Evolutionary conservation across 2,113 vertebrate genomes (phyloP).

Genomic region (Caranx melampygus): DNA sequence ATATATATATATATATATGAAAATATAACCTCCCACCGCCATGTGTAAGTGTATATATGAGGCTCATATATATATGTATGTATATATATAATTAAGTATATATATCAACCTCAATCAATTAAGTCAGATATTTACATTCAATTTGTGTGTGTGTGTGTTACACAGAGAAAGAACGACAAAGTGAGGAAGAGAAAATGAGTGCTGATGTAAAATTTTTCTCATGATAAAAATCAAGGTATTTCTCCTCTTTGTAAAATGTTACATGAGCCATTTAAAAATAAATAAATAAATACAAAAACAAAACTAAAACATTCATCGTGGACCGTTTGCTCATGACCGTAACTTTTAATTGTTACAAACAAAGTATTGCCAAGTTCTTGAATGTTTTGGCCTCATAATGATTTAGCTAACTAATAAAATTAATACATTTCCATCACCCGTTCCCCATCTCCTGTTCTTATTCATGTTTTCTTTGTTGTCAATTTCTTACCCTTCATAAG

Average conservation of each 20-base stretch:
- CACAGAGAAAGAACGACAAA: slow-evolving; percentile 57
- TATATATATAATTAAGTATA: slow-evolving; percentile 31
- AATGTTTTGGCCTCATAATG: slow-evolving; percentile 60
- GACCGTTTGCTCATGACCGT: slow-evolving; percentile 34
- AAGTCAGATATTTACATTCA: slow-evolving; percentile 88
- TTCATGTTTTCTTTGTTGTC: slow-evolving; percentile 33
- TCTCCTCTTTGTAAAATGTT: slow-evolving; percentile 40
- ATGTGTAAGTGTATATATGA: slow-evolving; percentile 74
- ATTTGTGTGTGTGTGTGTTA: slow-evolving; percentile 67
- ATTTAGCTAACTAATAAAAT: slow-evolving; percentile 28
- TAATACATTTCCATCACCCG: slow-evolving; percentile 25
- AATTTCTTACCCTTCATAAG: slow-evolving; percentile 75
- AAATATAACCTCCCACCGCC: slow-evolving; percentile 76
- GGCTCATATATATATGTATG: slow-evolving; percentile 58
- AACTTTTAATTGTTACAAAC: slow-evolving; percentile 58
- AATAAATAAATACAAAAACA: neutral
- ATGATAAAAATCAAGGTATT: slow-evolving; percentile 30
- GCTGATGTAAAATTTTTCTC: slow-evolving; percentile 28
- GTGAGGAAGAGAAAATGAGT: slow-evolving; percentile 48
- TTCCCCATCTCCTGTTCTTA: slow-evolving; percentile 7
- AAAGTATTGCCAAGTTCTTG: slow-evolving; percentile 68
- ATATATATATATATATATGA: slow-evolving; percentile 75
- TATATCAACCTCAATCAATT: slow-evolving; percentile 79
- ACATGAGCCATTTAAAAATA: slow-evolving; percentile 5
- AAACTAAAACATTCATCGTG: slow-evolving; percentile 64